These are phyloP conservation scores for Brachycybe producta DNA, from an alignment of 2,888 invertebrate species.

Conservation along the genomic window DNA sequence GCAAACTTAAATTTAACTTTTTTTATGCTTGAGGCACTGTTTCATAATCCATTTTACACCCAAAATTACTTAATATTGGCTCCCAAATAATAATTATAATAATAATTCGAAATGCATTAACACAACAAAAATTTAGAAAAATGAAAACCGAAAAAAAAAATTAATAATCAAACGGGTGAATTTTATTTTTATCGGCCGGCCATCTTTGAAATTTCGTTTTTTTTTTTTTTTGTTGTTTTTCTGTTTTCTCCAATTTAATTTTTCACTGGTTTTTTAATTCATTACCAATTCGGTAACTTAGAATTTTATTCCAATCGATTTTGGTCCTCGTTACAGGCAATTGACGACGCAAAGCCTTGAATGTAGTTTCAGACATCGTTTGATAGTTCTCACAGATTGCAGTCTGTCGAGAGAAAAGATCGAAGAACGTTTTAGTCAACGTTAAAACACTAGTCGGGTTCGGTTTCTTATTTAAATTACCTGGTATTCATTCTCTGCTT, in stretches of 20 bases:
- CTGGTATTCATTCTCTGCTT: conserved; percentile 91
- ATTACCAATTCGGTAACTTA: conserved; percentile 93
- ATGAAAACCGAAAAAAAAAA: not conserved
- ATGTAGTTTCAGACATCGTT: conserved; percentile 99
- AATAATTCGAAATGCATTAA: conserved; percentile 6
- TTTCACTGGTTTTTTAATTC: conserved; percentile 72
- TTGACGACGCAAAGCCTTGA: conserved; percentile 93
- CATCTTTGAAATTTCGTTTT: no score
- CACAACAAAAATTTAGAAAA: no score
- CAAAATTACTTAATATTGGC: not conserved
- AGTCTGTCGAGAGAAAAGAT: conserved; percentile 27
- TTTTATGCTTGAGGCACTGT: no score
- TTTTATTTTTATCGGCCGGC: no score
- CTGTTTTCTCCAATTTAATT: not conserved
- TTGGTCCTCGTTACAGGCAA: conserved; percentile 97
- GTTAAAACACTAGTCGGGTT: conserved; percentile 9
- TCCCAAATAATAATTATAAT: conserved; percentile 3
- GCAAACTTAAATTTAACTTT: no score
- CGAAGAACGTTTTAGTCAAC: conserved; percentile 2
- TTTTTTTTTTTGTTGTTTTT: no score
- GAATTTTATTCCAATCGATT: conserved; percentile 99
- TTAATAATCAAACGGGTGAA: not conserved
- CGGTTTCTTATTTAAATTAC: no score
- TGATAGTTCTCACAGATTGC: conserved; percentile 77
- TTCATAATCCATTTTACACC: no score